A percentile compares a stretch with the other conserved stretches of the same genome.
Evolutionary conservation across 2,797 vertebrate species (phyloP).

Genomic region (Gymnoscopelus braueri): DNA sequence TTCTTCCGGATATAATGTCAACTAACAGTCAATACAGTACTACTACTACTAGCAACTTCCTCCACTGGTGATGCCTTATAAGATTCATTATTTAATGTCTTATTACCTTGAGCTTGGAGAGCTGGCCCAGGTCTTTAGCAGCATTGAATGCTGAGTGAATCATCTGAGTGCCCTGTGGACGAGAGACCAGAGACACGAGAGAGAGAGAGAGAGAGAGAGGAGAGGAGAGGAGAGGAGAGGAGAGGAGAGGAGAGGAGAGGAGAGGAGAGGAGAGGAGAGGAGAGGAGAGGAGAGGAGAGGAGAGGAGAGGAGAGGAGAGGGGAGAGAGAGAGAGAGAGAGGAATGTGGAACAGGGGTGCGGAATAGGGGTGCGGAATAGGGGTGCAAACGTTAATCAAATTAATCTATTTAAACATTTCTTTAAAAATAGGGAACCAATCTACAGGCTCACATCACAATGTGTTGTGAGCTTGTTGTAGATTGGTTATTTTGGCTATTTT

Average conservation of each 20-base stretch:
- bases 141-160: conserved; percentile 88
- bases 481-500: too few relatives aligned
- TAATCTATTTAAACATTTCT: too few relatives aligned
- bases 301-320: conserved; percentile 6
- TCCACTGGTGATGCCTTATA: too few relatives aligned
- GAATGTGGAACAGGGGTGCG: too few relatives aligned
- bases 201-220: conserved; percentile 13
- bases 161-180: conserved; percentile 92
- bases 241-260: conserved; percentile 4
- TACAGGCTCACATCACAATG: too few relatives aligned
- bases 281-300: conserved; percentile 17
- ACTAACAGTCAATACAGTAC: too few relatives aligned
- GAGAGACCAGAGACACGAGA: background rate
- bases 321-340: conserved; percentile 11
- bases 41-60: too few relatives aligned
- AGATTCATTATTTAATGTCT: background rate
- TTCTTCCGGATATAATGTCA: too few relatives aligned
- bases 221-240: conserved; percentile 9
- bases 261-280: conserved; percentile 4
- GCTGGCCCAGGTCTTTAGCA: conserved; percentile 95
- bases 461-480: too few relatives aligned
- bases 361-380: too few relatives aligned
- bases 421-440: too few relatives aligned
- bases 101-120: conserved; percentile 95
- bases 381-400: too few relatives aligned